These are phyloP conservation scores for Psittacara wagleri DNA, from an alignment of 2,113 vertebrate genomes.

Conservation along the genomic window DNA sequence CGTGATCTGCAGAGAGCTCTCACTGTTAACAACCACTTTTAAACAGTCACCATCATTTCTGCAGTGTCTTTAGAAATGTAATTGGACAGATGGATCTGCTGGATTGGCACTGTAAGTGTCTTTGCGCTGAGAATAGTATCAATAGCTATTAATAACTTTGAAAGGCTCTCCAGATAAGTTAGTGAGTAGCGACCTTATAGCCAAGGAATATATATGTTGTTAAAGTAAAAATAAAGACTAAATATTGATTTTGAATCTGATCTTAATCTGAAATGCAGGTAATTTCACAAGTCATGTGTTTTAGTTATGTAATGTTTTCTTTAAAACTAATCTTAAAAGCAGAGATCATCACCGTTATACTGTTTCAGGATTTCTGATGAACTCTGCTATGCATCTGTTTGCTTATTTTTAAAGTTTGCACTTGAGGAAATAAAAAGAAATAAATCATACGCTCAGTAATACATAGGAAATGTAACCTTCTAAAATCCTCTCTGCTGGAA, in stretches of 20 bases:
- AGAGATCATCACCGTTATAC: not conserved
- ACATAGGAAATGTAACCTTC: not conserved
- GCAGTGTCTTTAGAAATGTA: conserved; percentile 51
- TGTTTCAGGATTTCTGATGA: not conserved
- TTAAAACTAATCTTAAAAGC: not conserved
- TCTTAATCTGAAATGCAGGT: not conserved
- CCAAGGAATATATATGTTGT: not conserved
- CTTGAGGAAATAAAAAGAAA: not conserved
- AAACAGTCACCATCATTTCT: not conserved
- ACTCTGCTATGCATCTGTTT: not conserved
- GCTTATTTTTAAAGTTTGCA: not conserved
- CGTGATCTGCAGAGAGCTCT: not conserved
- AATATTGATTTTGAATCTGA: not conserved
- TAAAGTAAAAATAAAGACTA: not conserved
- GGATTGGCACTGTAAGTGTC: conserved; percentile 70
- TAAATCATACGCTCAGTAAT: not conserved
- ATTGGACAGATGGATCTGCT: conserved; percentile 65
- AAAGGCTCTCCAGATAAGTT: conserved; percentile 66
- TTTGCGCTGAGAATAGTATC: conserved; percentile 70
- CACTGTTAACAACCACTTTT: not conserved
- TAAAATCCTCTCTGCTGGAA: not conserved
- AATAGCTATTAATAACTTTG: conserved; percentile 69
- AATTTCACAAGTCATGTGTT: not conserved
- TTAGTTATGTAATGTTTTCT: not conserved
- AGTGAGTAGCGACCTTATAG: conserved; percentile 22